These are phyloP conservation scores for Copidosoma aretas DNA, from an alignment of 2,888 invertebrate species.

Conservation along the genomic window DNA sequence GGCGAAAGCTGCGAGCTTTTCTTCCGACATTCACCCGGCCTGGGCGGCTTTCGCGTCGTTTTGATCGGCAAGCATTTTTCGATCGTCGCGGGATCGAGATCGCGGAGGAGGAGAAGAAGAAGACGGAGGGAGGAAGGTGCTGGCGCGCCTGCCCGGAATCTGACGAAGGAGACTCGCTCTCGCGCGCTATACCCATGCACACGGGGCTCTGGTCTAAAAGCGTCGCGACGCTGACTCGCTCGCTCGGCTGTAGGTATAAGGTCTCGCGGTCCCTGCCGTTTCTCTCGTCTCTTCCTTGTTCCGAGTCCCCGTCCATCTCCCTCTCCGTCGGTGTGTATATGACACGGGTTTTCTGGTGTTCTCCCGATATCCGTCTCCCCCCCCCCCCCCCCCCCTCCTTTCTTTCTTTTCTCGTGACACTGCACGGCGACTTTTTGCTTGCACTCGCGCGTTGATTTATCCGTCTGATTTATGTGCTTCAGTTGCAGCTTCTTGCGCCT, in stretches of 20 bases:
- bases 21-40: too few relatives aligned
- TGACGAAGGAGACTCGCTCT: constrained; percentile 40
- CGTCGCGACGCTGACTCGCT: constrained; percentile 47
- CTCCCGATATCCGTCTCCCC: background rate
- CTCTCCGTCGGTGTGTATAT: background rate
- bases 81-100: background rate
- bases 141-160: constrained; percentile 53
- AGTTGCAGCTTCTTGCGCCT: too few relatives aligned
- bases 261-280: background rate
- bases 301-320: background rate
- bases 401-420: background rate
- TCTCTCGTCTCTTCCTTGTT: background rate
- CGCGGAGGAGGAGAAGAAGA: background rate
- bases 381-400: background rate
- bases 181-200: constrained; percentile 4
- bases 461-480: too few relatives aligned
- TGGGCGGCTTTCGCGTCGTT: background rate
- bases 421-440: too few relatives aligned
- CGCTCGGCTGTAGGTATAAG: background rate
- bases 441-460: too few relatives aligned
- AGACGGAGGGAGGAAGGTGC: constrained; percentile 1
- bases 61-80: constrained; percentile 15
- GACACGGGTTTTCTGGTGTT: background rate
- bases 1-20: background rate
- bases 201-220: constrained; percentile 59